Base-by-base conservation (phyloP, 1,140 invertebrate genomes). In the Homarus americanus region DNA sequence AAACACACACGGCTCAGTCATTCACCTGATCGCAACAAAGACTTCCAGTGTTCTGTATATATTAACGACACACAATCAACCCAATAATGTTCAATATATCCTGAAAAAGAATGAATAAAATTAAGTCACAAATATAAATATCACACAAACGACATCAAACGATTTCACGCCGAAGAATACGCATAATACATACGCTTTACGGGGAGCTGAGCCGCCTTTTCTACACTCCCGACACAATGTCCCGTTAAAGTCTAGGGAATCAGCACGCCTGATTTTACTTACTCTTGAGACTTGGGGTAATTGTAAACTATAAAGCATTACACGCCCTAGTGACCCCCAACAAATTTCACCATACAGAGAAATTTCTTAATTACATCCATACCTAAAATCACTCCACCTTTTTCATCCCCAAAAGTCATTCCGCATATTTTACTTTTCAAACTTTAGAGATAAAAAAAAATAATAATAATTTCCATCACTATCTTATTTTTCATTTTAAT, bases 191-290 rank as follows among this genome's bases (percentile, higher is more conserved):
- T n/a, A n/a, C n/a, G n/a, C n/a, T n/a, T n/a, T n/a, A n/a, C n/a
- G n/a, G n/a, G n/a, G n/a, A n/a, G n/a, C n/a, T n/a, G n/a, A n/a
- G n/a, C n/a, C n/a, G n/a, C n/a, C n/a, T n/a, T n/a, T n/a, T n/a
- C n/a, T n/a, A n/a, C n/a, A n/a, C n/a, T n/a, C n/a, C 20, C 0
- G 12, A 20, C 53, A 58, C 53, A 20, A 58, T 49, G n/a, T n/a
- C n/a, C n/a, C n/a, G n/a, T n/a, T n/a, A 49, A 58, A 44, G 76
- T 79, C 76, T 79, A 79, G 40, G 76, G 76, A 28, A 49, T 5
- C 0, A 10, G 36, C 40, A 12, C 5, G 40, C 40, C 7, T n/a
- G 24, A 79, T 79, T 79, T 79, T 40, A 79, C 76, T 79, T 79
- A 79, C 40, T 49, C 40, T 49, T 24, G 2, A 17, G 75, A n/a